Conservation (phyloP, 2,797 vertebrate species). For the Pangasius sanitwongsei region DNA sequence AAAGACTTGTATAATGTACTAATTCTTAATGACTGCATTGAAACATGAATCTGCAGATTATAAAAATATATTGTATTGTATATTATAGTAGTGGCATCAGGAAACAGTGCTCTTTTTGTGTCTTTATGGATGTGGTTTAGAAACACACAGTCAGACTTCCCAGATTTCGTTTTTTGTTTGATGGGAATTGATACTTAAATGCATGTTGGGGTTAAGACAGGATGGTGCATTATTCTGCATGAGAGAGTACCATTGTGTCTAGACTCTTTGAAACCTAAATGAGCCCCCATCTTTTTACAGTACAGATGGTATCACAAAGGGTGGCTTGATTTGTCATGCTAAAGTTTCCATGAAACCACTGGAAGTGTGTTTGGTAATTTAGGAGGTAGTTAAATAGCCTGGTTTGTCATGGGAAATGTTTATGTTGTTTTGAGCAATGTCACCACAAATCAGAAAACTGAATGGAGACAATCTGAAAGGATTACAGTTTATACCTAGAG, state of each 20-base stretch:
- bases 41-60: neutral
- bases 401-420: slow-evolving; percentile 70
- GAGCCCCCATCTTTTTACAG: slow-evolving; percentile 44
- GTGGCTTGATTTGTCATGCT: slow-evolving; percentile 67
- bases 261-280: slow-evolving; percentile 57
- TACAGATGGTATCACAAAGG: slow-evolving; percentile 69
- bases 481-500: slow-evolving; percentile 3
- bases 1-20: neutral
- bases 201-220: slow-evolving; percentile 43
- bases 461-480: neutral
- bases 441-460: slow-evolving; percentile 59
- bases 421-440: slow-evolving; percentile 71
- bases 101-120: neutral
- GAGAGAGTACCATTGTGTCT: slow-evolving; percentile 53
- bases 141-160: slow-evolving; percentile 10
- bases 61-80: neutral
- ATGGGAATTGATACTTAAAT: slow-evolving; percentile 41
- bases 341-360: slow-evolving; percentile 72
- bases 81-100: neutral
- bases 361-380: slow-evolving; percentile 68
- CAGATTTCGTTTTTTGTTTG: slow-evolving; percentile 26
- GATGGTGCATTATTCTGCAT: slow-evolving; percentile 50
- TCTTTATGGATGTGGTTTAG: slow-evolving; percentile 2
- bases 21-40: neutral
- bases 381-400: slow-evolving; percentile 69